phyloP scores from a whole-genome alignment of 2,888 invertebrate species.

The Nomada hirtipes region DNA sequence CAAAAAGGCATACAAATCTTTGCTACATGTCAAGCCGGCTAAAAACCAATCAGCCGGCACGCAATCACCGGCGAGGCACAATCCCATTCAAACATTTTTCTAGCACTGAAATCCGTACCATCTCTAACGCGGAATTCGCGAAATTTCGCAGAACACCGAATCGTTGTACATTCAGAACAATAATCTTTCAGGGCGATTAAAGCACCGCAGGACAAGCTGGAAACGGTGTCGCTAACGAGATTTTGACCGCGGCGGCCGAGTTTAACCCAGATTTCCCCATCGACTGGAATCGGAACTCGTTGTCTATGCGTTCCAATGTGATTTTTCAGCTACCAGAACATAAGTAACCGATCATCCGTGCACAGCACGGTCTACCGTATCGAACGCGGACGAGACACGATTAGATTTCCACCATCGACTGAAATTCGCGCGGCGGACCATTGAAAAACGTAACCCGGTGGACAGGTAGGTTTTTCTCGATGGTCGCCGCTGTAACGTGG shows the following conservation, averaged over 20 bases:
- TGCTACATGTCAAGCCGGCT: too few species aligned
- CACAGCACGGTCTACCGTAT: not conserved
- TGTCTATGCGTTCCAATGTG: not conserved
- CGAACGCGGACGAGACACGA: not conserved
- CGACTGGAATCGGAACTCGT: conserved; percentile 38
- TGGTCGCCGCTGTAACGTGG: not conserved
- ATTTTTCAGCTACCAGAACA: conserved; percentile 4
- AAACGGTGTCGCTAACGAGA: conserved; percentile 44
- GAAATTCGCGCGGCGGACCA: not conserved
- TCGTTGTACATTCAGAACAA: not conserved
- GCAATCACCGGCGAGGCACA: conserved; percentile 2
- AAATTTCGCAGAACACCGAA: not conserved
- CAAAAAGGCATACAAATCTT: too few species aligned
- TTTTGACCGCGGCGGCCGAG: conserved; percentile 32
- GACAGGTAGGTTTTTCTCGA: conserved; percentile 11
- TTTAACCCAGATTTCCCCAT: conserved; percentile 32
- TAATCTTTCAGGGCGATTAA: conserved; percentile 45
- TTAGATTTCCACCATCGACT: not conserved
- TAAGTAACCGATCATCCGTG: conserved; percentile 5
- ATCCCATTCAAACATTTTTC: not conserved
- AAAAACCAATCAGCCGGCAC: too few species aligned
- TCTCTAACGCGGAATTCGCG: not conserved
- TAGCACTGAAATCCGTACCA: not conserved
- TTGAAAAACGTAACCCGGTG: not conserved
- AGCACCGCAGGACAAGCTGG: conserved; percentile 38